Conservation (phyloP, 1,140 invertebrate genomes). For the Magallana angulata region DNA sequence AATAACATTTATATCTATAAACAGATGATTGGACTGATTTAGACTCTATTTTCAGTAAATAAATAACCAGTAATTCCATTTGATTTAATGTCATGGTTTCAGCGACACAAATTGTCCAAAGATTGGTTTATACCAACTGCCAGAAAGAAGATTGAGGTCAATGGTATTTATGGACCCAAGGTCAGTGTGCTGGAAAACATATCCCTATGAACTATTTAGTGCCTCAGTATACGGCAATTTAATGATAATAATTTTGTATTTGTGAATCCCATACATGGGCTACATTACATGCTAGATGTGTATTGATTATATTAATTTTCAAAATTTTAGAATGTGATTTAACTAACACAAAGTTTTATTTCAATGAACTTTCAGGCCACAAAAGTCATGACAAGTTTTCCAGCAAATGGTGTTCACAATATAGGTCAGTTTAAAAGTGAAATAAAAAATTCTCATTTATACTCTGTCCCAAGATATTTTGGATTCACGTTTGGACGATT, state of each 20-base stretch:
- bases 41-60: too few relatives aligned
- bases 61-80: not conserved
- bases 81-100: conserved; percentile 42
- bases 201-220: not conserved
- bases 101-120: conserved; percentile 76
- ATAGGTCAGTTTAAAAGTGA: conserved; percentile 61
- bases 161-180: conserved; percentile 74
- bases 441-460: not conserved
- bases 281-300: too few relatives aligned
- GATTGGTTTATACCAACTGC: conserved; percentile 75
- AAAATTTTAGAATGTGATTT: too few relatives aligned
- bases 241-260: too few relatives aligned
- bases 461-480: too few relatives aligned
- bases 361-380: conserved; percentile 61
- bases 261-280: too few relatives aligned
- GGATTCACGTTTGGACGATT: too few relatives aligned
- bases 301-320: too few relatives aligned
- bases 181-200: conserved; percentile 53
- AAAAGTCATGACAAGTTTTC: conserved; percentile 74
- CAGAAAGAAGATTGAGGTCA: conserved; percentile 71
- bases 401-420: conserved; percentile 70
- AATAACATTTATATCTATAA: too few relatives aligned
- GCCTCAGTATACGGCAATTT: not conserved
- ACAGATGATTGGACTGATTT: too few relatives aligned
- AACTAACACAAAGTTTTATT: too few relatives aligned